Conservation (phyloP, 1,140 invertebrate species). For the Pachyrhynchus sulphureomaculatus region DNA sequence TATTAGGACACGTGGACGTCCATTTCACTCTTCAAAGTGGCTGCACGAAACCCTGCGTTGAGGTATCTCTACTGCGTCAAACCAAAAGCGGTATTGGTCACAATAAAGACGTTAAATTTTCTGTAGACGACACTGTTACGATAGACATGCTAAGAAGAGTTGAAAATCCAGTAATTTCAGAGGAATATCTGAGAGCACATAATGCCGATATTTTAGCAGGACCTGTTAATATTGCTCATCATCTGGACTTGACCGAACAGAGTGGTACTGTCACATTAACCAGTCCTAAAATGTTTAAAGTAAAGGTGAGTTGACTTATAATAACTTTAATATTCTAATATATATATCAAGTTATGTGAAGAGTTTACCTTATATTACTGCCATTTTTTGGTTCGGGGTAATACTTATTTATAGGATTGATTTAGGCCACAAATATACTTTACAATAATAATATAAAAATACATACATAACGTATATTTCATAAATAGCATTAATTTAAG, state of each 20-base stretch:
- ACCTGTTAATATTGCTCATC: constrained; percentile 76
- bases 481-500: too few species aligned
- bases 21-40: constrained; percentile 78
- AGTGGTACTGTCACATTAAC: constrained; percentile 80
- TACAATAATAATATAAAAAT: too few species aligned
- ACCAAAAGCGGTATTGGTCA: constrained; percentile 65
- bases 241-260: constrained; percentile 81
- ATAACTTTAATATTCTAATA: too few species aligned
- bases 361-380: too few species aligned
- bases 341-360: too few species aligned
- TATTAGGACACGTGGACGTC: constrained; percentile 78
- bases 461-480: too few species aligned
- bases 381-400: too few species aligned
- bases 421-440: too few species aligned
- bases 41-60: constrained; percentile 60
- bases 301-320: constrained; percentile 64
- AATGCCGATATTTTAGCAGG: constrained; percentile 89
- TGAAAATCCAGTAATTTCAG: constrained; percentile 75
- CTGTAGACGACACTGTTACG: constrained; percentile 47
- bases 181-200: constrained; percentile 80
- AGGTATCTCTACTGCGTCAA: constrained; percentile 84
- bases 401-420: too few species aligned
- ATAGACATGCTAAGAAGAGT: constrained; percentile 55
- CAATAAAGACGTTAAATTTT: constrained; percentile 46
- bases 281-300: constrained; percentile 79